Conservation (phyloP, 2,888 invertebrate genomes). For the Euclidia mi region DNA sequence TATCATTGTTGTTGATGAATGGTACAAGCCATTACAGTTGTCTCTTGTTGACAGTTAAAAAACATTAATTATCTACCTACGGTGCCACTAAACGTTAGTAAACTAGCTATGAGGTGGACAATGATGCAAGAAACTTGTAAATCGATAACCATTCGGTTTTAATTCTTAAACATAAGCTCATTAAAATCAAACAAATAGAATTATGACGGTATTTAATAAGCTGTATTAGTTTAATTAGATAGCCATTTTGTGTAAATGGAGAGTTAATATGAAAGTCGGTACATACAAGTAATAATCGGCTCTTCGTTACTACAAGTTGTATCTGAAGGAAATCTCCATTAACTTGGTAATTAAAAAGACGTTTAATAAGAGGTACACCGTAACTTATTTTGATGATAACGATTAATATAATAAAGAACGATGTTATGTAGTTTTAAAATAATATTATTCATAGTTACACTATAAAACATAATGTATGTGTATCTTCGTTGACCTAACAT, state of each 20-base stretch:
- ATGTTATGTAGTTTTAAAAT: no score
- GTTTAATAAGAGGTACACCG: constrained; percentile 6
- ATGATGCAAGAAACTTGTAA: constrained; percentile 53
- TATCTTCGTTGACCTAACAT: no score
- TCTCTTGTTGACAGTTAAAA: constrained; percentile 68
- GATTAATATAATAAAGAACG: no score
- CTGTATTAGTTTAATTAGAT: constrained; percentile 19
- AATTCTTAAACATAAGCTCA: constrained; percentile 49
- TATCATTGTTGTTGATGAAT: constrained; percentile 65
- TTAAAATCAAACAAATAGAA: constrained; percentile 54
- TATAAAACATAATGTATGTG: no score
- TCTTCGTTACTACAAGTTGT: constrained; percentile 9
- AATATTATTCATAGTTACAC: no score
- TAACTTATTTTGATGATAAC: background rate
- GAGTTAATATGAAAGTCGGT: constrained; percentile 19
- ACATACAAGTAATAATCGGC: constrained; percentile 15
- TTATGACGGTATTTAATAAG: constrained; percentile 25
- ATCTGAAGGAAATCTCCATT: constrained; percentile 6
- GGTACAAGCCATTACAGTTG: constrained; percentile 60
- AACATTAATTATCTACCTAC: constrained; percentile 71
- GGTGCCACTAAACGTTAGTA: constrained; percentile 58
- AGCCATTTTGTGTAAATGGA: constrained; percentile 17
- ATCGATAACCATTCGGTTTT: constrained; percentile 56
- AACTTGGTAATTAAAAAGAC: constrained; percentile 17
- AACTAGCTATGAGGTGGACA: constrained; percentile 60